Conservation (phyloP, 2,888 invertebrate species). For the Nipponacmea schrenckii region DNA sequence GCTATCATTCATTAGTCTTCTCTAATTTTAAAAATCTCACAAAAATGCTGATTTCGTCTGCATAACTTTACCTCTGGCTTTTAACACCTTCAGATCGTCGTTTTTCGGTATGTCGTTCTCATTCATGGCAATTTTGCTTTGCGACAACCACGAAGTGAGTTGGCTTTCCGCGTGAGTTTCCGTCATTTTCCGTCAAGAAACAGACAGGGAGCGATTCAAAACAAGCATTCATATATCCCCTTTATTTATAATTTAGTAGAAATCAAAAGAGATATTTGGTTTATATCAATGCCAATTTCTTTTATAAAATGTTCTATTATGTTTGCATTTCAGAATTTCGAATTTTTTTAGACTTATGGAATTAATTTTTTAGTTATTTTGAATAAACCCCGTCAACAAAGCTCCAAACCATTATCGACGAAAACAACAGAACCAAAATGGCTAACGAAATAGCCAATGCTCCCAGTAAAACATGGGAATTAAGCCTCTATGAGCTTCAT, state of each 20-base stretch:
- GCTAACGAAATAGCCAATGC: slow-evolving; percentile 64
- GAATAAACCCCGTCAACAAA: slow-evolving; percentile 16
- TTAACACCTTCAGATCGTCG: slow-evolving; percentile 37
- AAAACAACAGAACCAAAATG: slow-evolving; percentile 42
- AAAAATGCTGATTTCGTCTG: slow-evolving; percentile 6
- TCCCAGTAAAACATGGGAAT: slow-evolving; percentile 84
- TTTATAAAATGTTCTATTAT: no score
- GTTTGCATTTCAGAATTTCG: no score
- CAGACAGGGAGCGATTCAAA: background rate
- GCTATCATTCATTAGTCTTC: no score
- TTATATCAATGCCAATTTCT: no score
- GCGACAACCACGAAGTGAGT: slow-evolving; percentile 47
- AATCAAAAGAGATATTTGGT: no score
- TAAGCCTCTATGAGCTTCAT: slow-evolving; percentile 94
- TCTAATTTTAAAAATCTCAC: no score
- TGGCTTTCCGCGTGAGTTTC: slow-evolving; percentile 23
- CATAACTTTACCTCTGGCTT: slow-evolving; percentile 26
- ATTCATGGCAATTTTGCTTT: slow-evolving; percentile 45
- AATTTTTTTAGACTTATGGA: no score
- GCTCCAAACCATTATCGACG: background rate
- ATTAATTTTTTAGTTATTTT: background rate
- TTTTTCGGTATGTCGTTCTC: slow-evolving; percentile 52
- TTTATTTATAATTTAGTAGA: no score
- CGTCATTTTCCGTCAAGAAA: slow-evolving; percentile 24
- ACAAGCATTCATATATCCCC: background rate